Base-by-base conservation (phyloP, 2,888 invertebrate genomes). In the Pachymerium ferrugineum region DNA sequence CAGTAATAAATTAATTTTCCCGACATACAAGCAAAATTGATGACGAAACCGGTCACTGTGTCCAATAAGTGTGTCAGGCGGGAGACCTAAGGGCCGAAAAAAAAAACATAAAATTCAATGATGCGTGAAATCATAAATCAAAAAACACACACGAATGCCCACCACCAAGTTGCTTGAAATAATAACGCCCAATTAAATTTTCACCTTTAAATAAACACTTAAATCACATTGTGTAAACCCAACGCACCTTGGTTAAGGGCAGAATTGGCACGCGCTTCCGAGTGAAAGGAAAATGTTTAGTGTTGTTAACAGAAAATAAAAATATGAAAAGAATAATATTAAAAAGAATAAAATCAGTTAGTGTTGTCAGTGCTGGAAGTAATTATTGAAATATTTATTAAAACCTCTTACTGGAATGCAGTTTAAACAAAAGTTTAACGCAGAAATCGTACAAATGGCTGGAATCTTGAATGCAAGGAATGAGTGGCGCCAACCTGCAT, bases 391-490 rank as follows among this genome's bases (percentile, higher is more conserved):
- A 19, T 22, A 3, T 33, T 28, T 22, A 68, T 38, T 25, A 14
- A 22, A 14, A 28, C 22, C 5, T 10, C 83, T 82, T 79, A 86
- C 86, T 84, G 75, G 91, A 90, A 84, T 99, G 98, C 76, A 99
- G 87, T 78, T 93, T 91, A 85, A 99, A 99, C 82, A 99, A 87
- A 78, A 98, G 90, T 80, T 97, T 94, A 75, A 99, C 98, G 79
- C 93, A 90, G 82, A 93, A 93, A 86, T 99, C 98, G 83, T 99
- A 99, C 31, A 99, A 87, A 80, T 93, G 92, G 78, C 95, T 94
- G 0, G 98, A 94, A 83, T 99, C 99, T 84, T 97, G 91, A 78
- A 96, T 93, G 80, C 94, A 93, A 19, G 94, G 92, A 77, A 99
- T 96, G 73, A 99, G 85, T 0, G 99, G 98, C 6, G 97, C 94